Percentiles rank a stretch among this genome's conserved stretches.
These are phyloP conservation scores for Helicoverpa armigera DNA, from an alignment of 1,140 invertebrate genomes.

Conservation along the genomic window DNA sequence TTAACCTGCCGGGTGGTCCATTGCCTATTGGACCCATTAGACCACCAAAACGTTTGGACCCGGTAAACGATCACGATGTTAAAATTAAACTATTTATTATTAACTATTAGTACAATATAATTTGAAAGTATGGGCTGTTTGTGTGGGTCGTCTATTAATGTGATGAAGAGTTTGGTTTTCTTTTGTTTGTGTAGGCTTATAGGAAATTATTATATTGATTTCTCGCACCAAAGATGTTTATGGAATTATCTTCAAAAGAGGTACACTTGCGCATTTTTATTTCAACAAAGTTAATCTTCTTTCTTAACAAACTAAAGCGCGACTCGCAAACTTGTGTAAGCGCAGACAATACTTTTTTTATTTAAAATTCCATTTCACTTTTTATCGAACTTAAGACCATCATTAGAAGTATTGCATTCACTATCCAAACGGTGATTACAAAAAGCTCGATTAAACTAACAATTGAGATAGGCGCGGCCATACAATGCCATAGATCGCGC, in stretches of 20 bases:
- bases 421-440: constrained; percentile 73
- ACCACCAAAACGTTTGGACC: constrained; percentile 33
- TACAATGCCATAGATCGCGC: constrained; percentile 82
- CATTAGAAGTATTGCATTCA: constrained; percentile 67
- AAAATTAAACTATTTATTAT: constrained; percentile 42
- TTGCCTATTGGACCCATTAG: constrained; percentile 18
- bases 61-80: constrained; percentile 47
- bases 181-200: not conserved
- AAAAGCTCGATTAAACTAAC: constrained; percentile 84
- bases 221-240: not conserved
- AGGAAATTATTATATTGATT: not conserved
- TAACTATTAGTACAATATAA: constrained; percentile 46
- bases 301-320: not conserved
- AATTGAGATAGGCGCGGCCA: constrained; percentile 75
- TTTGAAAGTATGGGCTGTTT: constrained; percentile 40
- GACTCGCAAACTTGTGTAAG: constrained; percentile 21
- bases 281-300: not conserved
- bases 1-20: constrained; percentile 40
- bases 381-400: constrained; percentile 64
- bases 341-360: constrained; percentile 41
- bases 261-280: not conserved
- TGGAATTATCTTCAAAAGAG: too few species aligned
- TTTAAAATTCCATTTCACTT: constrained; percentile 54
- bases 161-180: not conserved
- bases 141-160: constrained; percentile 46